A percentile compares a stretch with the other conserved stretches of the same genome.
phyloP scores from a whole-genome alignment of 2,888 invertebrate species.

The Notodonta dromedarius region DNA sequence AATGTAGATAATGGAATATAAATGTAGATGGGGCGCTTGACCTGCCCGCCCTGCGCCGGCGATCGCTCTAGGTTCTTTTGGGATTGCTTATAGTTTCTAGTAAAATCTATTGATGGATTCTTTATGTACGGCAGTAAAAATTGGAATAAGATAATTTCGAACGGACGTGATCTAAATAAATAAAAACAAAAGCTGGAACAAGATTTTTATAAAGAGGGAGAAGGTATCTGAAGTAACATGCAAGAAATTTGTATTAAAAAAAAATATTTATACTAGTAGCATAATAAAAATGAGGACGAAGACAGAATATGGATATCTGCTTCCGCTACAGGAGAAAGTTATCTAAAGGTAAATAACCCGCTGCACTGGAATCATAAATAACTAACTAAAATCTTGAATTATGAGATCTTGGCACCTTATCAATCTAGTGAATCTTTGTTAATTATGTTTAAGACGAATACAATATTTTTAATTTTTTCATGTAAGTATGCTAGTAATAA shows the following conservation, averaged over 20 bases:
- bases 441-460: too few relatives aligned
- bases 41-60: conserved; percentile 49
- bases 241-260: too few relatives aligned
- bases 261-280: conserved; percentile 8
- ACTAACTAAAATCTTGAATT: too few relatives aligned
- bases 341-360: conserved; percentile 34
- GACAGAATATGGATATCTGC: conserved; percentile 35
- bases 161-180: too few relatives aligned
- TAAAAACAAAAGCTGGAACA: too few relatives aligned
- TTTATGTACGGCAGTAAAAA: background rate
- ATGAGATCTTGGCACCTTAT: too few relatives aligned
- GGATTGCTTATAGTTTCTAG: conserved; percentile 9
- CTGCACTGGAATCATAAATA: conserved; percentile 10
- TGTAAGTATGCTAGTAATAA: too few relatives aligned
- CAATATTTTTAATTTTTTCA: too few relatives aligned
- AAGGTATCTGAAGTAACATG: too few relatives aligned
- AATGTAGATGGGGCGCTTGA: conserved; percentile 59
- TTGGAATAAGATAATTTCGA: too few relatives aligned
- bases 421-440: too few relatives aligned
- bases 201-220: too few relatives aligned
- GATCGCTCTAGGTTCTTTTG: conserved; percentile 12
- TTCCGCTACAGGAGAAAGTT: conserved; percentile 37
- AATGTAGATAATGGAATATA: conserved; percentile 56
- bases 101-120: background rate
- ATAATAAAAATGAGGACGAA: conserved; percentile 30